phyloP scores from a whole-genome alignment of 2,888 invertebrate genomes.

The Schizaphis graminum region DNA sequence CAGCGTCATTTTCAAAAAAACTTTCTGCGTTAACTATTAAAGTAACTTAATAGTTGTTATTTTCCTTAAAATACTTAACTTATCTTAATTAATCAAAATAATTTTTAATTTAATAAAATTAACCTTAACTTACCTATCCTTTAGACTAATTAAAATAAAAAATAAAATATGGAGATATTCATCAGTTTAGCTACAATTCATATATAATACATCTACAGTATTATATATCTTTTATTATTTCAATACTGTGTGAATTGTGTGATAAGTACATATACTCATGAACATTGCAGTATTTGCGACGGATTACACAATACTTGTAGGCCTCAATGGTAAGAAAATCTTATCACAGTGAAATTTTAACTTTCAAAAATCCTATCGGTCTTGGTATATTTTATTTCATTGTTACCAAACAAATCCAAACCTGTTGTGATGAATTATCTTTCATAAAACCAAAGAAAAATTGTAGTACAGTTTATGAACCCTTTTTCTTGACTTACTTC shows the following conservation, averaged over 20 bases:
- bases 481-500: not conserved
- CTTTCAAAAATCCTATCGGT: not conserved
- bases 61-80: not conserved
- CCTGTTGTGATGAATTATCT: not conserved
- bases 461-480: not conserved
- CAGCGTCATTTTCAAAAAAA: not conserved
- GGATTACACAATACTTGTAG: not conserved
- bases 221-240: not conserved
- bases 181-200: not conserved
- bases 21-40: not conserved
- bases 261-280: not conserved
- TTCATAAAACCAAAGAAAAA: not conserved
- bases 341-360: not conserved
- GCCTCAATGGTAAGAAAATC: not conserved
- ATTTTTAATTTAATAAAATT: not conserved
- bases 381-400: not conserved
- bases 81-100: not conserved
- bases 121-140: not conserved
- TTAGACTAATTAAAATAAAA: not conserved
- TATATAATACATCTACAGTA: not conserved
- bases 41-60: not conserved
- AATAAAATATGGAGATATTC: not conserved
- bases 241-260: not conserved
- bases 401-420: not conserved
- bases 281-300: not conserved